A percentile compares a stretch with the other conserved stretches of the same genome.
These are phyloP conservation scores for Papilio gigon DNA, from an alignment of 2,888 invertebrate genomes.

Conservation along the genomic window DNA sequence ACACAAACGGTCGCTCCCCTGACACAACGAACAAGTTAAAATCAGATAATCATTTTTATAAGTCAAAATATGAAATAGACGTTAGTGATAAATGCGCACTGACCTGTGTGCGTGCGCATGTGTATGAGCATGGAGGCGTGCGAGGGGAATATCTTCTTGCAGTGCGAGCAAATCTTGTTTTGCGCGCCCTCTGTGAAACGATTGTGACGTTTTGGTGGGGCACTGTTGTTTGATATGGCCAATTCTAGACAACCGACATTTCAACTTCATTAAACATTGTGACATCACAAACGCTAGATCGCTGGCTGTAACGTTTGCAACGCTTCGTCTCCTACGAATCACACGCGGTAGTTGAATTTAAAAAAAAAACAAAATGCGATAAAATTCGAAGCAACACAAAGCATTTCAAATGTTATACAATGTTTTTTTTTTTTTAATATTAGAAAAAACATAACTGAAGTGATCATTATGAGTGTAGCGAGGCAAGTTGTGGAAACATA, in stretches of 20 bases:
- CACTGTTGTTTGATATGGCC: slow-evolving; percentile 88
- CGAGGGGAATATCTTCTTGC: slow-evolving; percentile 89
- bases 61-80: background rate
- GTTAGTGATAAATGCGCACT: slow-evolving; percentile 42
- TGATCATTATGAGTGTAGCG: slow-evolving; percentile 76
- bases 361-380: slow-evolving; percentile 31
- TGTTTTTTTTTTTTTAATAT: slow-evolving; percentile 39
- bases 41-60: background rate
- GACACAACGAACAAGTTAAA: background rate
- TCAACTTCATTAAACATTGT: slow-evolving; percentile 70
- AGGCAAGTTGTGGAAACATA: slow-evolving; percentile 42
- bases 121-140: slow-evolving; percentile 91
- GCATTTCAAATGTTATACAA: slow-evolving; percentile 51
- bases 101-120: slow-evolving; percentile 87
- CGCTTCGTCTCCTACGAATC: slow-evolving; percentile 39
- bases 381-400: slow-evolving; percentile 54
- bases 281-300: slow-evolving; percentile 47
- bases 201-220: slow-evolving; percentile 84
- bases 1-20: slow-evolving; percentile 87
- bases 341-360: background rate
- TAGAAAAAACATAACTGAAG: slow-evolving; percentile 74
- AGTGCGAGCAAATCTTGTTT: slow-evolving; percentile 85
- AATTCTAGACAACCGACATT: slow-evolving; percentile 85
- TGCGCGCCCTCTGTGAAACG: slow-evolving; percentile 82
- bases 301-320: slow-evolving; percentile 40